Evolutionary conservation across 2,888 invertebrate genomes (phyloP).

Genomic region (Trichopria drosophilae): DNA sequence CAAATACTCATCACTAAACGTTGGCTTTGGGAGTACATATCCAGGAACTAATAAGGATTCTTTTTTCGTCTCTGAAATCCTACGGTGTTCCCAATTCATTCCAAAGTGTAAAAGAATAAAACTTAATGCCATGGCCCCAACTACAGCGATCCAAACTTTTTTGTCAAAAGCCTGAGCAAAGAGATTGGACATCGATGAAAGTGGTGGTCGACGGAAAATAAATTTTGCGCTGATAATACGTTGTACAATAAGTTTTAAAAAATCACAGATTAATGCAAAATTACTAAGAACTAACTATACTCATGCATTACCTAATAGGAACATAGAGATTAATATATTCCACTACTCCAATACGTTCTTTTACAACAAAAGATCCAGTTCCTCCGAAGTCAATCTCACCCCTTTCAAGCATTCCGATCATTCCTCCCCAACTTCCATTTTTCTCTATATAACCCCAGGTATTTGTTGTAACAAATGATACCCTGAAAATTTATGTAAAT

Average conservation of each 20-base stretch:
- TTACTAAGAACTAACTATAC: neutral
- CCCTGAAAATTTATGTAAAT: constrained; percentile 11
- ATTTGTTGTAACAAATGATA: constrained; percentile 24
- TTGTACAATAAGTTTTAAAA: neutral
- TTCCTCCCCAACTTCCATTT: constrained; percentile 41
- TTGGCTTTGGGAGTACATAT: constrained; percentile 39
- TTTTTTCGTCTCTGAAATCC: constrained; percentile 12
- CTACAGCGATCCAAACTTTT: constrained; percentile 67
- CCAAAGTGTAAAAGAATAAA: too few species aligned
- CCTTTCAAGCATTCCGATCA: constrained; percentile 41
- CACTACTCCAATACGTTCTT: constrained; percentile 64
- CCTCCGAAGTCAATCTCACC: constrained; percentile 49
- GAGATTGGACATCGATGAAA: constrained; percentile 73
- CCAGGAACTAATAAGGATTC: constrained; percentile 21
- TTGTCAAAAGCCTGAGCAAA: constrained; percentile 70
- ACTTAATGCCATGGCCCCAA: constrained; percentile 43
- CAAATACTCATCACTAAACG: constrained; percentile 62
- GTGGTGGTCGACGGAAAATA: constrained; percentile 72
- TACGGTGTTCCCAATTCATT: constrained; percentile 59
- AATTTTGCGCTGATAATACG: constrained; percentile 63
- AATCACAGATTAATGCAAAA: neutral
- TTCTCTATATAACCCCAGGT: constrained; percentile 43
- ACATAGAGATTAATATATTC: constrained; percentile 67
- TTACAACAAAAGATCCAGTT: constrained; percentile 61
- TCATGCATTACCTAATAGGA: neutral